phyloP scores from a whole-genome alignment of 2,888 invertebrate species.

The Pandemis cinnamomeana region DNA sequence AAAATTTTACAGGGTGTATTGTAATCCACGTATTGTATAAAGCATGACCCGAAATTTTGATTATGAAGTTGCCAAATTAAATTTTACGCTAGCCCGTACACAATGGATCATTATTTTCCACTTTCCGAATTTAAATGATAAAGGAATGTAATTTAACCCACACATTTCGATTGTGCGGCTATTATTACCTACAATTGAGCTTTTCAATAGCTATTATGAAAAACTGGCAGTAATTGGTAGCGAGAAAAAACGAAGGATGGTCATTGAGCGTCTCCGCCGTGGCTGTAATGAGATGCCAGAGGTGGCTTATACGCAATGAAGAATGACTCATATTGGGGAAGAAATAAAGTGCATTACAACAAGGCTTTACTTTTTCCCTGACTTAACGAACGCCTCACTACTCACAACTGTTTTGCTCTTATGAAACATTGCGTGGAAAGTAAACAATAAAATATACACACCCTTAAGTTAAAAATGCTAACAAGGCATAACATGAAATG shows the following conservation, averaged over 20 bases:
- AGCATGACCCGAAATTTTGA: neutral
- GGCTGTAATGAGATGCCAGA: neutral
- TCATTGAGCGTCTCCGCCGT: conserved; percentile 60
- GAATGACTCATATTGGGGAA: neutral
- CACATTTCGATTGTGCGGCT: conserved; percentile 69
- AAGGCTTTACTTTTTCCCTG: neutral
- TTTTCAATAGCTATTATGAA: conserved; percentile 68
- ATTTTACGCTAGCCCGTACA: conserved; percentile 25
- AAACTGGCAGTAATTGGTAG: conserved; percentile 75
- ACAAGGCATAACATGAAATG: neutral
- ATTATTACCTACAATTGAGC: conserved; percentile 65
- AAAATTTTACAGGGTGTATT: neutral
- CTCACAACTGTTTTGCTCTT: neutral
- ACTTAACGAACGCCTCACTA: neutral
- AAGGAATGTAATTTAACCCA: conserved; percentile 60
- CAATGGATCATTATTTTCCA: conserved; percentile 32
- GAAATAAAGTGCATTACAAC: neutral
- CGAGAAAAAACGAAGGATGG: conserved; percentile 68
- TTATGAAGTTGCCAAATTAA: conserved; percentile 13
- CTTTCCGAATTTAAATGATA: conserved; percentile 60
- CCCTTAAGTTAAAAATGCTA: neutral
- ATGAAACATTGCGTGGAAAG: neutral
- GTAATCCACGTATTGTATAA: neutral
- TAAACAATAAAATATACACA: neutral
- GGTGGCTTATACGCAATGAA: neutral